Base-by-base conservation (phyloP, 2,797 vertebrate genomes). In the Gambelia wislizenii region DNA sequence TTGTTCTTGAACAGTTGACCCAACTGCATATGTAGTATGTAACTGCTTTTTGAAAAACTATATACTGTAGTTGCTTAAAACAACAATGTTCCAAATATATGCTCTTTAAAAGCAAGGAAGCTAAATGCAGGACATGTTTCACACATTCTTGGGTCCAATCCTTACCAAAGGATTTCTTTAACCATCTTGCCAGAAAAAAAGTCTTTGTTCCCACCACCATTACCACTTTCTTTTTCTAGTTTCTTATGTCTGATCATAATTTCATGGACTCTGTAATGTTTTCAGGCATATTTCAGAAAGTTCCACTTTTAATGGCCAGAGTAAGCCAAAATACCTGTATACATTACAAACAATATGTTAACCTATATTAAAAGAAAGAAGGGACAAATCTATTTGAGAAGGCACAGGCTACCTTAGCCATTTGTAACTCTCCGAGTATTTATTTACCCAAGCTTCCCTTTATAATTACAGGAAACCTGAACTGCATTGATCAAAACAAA, bases 381-480 rank as follows among this genome's bases (percentile, higher is more conserved):
- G 30, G 49, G 72, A 89, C 12, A 64, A 64, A 85, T 52, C 10
- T 61, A 81, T 33, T 54, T 44, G 20, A 54, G 47, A 44, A 81
- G 3, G 30, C 36, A 44, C 20, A 67, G 20, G 30, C 44, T 75
- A 36, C 12, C 6, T 81, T 82, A 64, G 33, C 36, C 4, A 67
- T 76, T 33, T 76, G 49, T 33, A 81, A 27, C 16, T 75, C 27
- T 74, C 44, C 36, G 30, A 75, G 47, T 64, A 81, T 64, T 75
- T 56, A 76, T 78, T 85, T 75, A 76, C n/a, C 56, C 22, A 85
- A 85, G n/a, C 13, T 54, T 88, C 49, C 33, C 33, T 76, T 85
- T 88, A 76, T 75, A 85, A 82, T 56, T 81, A 76, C 59, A 47
- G 76, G 83, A 85, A 89, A 81, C 22, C 76, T 84, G 44, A 84